Conservation (phyloP, 2,888 invertebrate genomes). For the Diarsia mendica region DNA sequence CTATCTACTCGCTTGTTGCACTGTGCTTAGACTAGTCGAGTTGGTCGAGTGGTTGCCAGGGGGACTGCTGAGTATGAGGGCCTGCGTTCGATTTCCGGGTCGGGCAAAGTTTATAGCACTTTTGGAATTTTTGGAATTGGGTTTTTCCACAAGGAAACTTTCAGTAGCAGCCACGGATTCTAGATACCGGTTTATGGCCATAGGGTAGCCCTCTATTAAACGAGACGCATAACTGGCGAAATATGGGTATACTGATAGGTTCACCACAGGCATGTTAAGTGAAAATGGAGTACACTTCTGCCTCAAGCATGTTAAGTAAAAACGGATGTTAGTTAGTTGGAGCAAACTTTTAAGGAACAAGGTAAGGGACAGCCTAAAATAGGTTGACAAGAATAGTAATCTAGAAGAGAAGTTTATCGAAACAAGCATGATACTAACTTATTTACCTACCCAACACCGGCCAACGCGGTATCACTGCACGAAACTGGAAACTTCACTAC, state of each 20-base stretch:
- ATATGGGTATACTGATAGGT: background rate
- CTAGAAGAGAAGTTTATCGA: background rate
- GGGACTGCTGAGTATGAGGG: background rate
- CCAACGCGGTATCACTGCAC: conserved; percentile 37
- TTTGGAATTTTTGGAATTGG: too few relatives aligned
- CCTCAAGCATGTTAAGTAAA: too few relatives aligned
- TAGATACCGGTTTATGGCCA: background rate
- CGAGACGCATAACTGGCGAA: background rate
- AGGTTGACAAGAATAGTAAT: background rate
- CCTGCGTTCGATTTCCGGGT: background rate
- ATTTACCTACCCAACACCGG: conserved; percentile 40
- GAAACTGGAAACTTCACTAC: conserved; percentile 44
- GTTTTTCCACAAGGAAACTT: fast-evolving
- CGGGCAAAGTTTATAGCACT: too few relatives aligned
- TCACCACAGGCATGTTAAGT: background rate
- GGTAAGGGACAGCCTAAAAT: background rate
- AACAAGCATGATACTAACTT: conserved; percentile 39
- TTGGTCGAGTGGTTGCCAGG: background rate
- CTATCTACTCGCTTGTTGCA: background rate
- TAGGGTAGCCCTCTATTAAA: background rate
- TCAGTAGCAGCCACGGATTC: too few relatives aligned
- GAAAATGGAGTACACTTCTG: too few relatives aligned
- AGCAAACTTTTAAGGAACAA: background rate
- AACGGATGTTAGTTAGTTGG: background rate
- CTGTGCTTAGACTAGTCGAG: too few relatives aligned